These are phyloP conservation scores for Leistus spinibarbis DNA, from an alignment of 2,888 invertebrate species.

Conservation along the genomic window DNA sequence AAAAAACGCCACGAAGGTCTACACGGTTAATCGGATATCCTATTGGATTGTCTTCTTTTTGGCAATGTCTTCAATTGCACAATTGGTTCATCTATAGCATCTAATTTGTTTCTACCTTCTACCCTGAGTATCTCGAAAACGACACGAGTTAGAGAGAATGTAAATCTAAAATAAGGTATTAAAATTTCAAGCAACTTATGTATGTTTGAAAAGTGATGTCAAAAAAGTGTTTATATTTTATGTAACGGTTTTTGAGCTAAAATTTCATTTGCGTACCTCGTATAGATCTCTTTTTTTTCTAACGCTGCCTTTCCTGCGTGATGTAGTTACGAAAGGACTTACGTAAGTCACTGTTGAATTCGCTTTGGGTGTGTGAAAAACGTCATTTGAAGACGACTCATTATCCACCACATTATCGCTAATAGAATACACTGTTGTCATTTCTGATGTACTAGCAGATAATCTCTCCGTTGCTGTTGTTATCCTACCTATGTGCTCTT, in stretches of 20 bases:
- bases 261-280: conserved; percentile 43
- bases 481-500: background rate
- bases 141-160: no score
- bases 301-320: conserved; percentile 66
- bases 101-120: no score
- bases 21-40: no score
- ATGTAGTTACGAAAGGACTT: conserved; percentile 65
- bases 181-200: no score
- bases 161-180: no score
- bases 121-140: no score
- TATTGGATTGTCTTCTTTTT: no score
- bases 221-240: no score
- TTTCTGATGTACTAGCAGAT: background rate
- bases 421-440: background rate
- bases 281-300: conserved; percentile 59
- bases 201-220: background rate
- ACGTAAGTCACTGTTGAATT: conserved; percentile 53
- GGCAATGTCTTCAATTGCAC: no score
- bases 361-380: background rate
- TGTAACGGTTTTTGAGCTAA: background rate
- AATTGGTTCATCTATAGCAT: no score
- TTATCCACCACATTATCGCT: background rate
- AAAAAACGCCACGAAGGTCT: no score
- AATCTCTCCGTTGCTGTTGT: background rate
- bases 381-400: background rate